Evolutionary conservation across 2,797 vertebrate genomes (phyloP).

Genomic region (Crenuchus spilurus): DNA sequence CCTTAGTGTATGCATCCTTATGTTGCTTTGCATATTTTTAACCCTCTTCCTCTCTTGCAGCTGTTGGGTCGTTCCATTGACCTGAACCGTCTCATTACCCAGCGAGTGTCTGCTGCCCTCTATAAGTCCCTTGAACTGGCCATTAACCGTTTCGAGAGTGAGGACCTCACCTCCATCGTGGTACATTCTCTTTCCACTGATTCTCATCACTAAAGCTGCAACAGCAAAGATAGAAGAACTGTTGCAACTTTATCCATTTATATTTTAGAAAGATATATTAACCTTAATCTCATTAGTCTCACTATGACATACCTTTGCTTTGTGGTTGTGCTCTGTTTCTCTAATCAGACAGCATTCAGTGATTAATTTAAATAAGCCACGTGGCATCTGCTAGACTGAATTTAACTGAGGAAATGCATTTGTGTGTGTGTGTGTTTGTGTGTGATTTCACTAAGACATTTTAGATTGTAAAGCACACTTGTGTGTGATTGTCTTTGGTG

Average conservation of each 20-base stretch:
- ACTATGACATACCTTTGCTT: too few species aligned
- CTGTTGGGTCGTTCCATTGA: conserved; percentile 96
- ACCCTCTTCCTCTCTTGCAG: conserved; percentile 65
- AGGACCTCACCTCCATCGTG: conserved; percentile 96
- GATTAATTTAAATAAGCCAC: background rate
- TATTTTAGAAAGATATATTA: background rate
- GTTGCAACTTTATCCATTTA: background rate
- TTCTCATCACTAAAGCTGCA: background rate
- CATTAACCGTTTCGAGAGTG: conserved; percentile 95
- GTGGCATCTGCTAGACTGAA: background rate
- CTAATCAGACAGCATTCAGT: background rate
- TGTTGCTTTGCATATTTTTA: background rate
- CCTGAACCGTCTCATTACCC: conserved; percentile 94
- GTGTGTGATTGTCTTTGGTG: too few species aligned
- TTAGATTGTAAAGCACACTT: too few species aligned
- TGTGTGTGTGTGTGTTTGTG: background rate
- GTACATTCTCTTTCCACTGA: conserved; percentile 68
- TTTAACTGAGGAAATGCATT: background rate
- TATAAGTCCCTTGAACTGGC: conserved; percentile 93
- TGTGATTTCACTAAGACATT: background rate
- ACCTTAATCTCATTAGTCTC: too few species aligned
- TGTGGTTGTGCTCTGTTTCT: too few species aligned
- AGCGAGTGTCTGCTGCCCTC: conserved; percentile 92
- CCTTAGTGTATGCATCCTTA: background rate
- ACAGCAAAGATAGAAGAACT: background rate